Base-by-base conservation (phyloP, 2,797 vertebrate genomes). In the Pagetopsis macropterus region DNA sequence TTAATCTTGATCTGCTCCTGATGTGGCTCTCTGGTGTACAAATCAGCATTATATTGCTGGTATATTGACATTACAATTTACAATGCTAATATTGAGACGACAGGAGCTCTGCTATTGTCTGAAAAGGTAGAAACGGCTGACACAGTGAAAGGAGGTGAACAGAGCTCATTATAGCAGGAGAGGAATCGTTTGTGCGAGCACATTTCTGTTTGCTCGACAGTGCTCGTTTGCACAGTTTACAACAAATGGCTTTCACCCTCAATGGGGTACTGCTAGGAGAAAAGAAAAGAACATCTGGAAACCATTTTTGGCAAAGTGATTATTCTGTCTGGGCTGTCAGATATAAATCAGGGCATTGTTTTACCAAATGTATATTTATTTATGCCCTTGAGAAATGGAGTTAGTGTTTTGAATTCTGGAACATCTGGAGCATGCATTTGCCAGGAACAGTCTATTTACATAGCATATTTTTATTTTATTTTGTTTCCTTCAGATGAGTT, bases 271-370 rank as follows among this genome's bases (percentile, higher is more conserved):
- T 9, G 33, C 72, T 59, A 17, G 27, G 46, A 65, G 65, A 65
- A 41, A 54, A 77, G 70, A 76, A 80, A 23, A 16, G 11, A 84
- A 90, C 92, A 94, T 93, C 89, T 94, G 92, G 91, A 92, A 90
- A 1, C 76, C 68, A 89, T 93, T 91, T 84, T 84, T 85, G 77
- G 70, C 71, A 41, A 55, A 79, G 84, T 86, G 72, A 88, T 92
- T 91, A 83, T 71, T 90, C 81, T 87, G 90, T 93, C 91, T 90
- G 84, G 78, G 52, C 72, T 84, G 85, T 83, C 62, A 72, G 83
- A 86, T 86, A 75, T 61, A 82, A 84, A 76, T 80, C 79, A 46
- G 45, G 9, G 40, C 72, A 75, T 73, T 84, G 74, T 85, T 87
- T 76, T 56, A 84, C 54, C 44, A 83, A 89, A 80, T 51, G 56